Evolutionary conservation across 2,888 invertebrate genomes (phyloP), one percentile per base, ranked within the genome.

Genomic region (Osedax fenrisi): DNA sequence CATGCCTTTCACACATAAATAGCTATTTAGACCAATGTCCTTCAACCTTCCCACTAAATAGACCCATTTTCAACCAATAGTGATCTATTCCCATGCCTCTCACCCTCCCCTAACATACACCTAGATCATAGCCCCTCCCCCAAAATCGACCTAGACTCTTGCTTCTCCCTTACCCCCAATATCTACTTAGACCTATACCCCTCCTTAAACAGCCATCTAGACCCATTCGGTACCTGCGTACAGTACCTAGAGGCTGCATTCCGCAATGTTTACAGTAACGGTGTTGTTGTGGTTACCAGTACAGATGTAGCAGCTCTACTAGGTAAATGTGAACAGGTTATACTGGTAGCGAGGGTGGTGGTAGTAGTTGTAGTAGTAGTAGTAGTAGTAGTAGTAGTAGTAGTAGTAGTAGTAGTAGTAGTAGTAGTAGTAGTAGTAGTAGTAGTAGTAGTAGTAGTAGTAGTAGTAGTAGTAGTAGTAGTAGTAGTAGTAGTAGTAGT

Each of bases 301-400:
- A 80, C 82, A 0, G 82, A 83, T 75, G 78, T 82, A 2, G 80
- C 81, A 2, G 76, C 81, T n/a, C 78, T 81, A 69, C 82, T 81
- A 76, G 80, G 81, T 21, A 78, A 82, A 26, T 78, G 80, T 26
- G 78, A 81, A 1, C 78, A 81, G 26, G 80, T 81, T 0, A 3
- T 10, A 10, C 27, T 26, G n/a, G 5, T 64, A 24, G 69, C 26
- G n/a, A 24, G 22, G 13, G 41, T 13, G 17, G 41, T 41, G 17
- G 41, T 13, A 41, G 41, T 41, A 41, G 41, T 13, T 10, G 41
- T 41, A 41, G 41, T 13, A 41, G 41, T 41, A 41, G 41, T 41
- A 41, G 41, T 41, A 41, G 41, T 41, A 41, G 41, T 41, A 41
- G 41, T 41, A 41, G 41, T 41, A 41, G 41, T 41, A 41, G 41